phyloP scores from a whole-genome alignment of 2,797 vertebrate species.

The Anas flavirostris region DNA sequence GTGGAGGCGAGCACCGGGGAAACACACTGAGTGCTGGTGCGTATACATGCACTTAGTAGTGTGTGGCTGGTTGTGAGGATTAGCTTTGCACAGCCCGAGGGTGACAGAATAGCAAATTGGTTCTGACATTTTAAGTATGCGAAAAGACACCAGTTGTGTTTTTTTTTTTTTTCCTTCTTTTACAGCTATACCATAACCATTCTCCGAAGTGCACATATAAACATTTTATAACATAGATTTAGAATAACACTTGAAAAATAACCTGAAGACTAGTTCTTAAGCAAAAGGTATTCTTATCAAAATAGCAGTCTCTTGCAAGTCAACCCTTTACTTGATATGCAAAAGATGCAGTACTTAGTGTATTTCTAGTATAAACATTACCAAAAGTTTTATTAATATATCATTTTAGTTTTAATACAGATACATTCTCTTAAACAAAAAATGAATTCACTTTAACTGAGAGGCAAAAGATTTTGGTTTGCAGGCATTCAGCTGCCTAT shows the following conservation, averaged over 20 bases:
- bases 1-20: background rate
- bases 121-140: conserved; percentile 59
- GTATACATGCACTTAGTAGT: background rate
- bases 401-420: background rate
- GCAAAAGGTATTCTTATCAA: conserved; percentile 65
- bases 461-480: background rate
- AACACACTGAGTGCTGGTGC: background rate
- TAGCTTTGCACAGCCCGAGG: background rate
- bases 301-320: conserved; percentile 60
- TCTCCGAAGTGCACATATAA: conserved; percentile 55
- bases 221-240: conserved; percentile 55
- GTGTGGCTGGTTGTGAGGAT: background rate
- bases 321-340: conserved; percentile 47
- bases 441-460: background rate
- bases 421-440: conserved; percentile 7
- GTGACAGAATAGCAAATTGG: background rate
- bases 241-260: conserved; percentile 50
- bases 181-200: background rate
- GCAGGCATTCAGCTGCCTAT: background rate
- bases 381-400: conserved; percentile 16
- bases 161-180: background rate
- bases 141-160: conserved; percentile 32
- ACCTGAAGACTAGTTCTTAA: conserved; percentile 41
- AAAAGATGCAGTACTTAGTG: conserved; percentile 15
- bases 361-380: conserved; percentile 39